phyloP scores from a whole-genome alignment of 1,140 invertebrate species.

The Episyrphus balteatus region DNA sequence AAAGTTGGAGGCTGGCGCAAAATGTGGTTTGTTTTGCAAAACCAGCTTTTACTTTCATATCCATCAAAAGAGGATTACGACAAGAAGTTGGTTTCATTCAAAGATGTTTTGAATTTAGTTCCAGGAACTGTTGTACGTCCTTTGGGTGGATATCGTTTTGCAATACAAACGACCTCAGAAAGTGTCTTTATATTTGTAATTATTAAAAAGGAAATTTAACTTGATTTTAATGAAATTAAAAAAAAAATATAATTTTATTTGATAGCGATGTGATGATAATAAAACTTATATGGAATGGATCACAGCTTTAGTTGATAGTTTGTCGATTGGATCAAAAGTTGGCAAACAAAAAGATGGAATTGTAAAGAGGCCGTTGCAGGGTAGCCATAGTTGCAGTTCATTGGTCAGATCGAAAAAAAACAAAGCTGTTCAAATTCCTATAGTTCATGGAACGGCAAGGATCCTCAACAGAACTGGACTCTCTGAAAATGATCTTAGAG shows the following conservation, averaged over 20 bases:
- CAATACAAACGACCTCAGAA: conserved; percentile 13
- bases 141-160: conserved; percentile 10
- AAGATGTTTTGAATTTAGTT: conserved; percentile 14
- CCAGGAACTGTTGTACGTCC: conserved; percentile 13
- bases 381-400: too few species aligned
- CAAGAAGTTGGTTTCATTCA: conserved; percentile 13
- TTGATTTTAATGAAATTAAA: neutral
- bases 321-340: neutral
- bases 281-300: conserved; percentile 12
- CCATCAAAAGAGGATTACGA: conserved; percentile 15
- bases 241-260: neutral
- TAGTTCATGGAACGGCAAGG: too few species aligned
- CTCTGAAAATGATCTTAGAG: too few species aligned
- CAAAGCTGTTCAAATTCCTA: too few species aligned
- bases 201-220: neutral
- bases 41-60: conserved; percentile 12
- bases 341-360: too few species aligned
- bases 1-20: conserved; percentile 16
- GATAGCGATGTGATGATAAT: conserved; percentile 13
- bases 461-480: too few species aligned
- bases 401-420: too few species aligned
- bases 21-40: conserved; percentile 15
- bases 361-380: too few species aligned
- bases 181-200: conserved; percentile 14
- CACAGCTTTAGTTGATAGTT: conserved; percentile 10